A percentile compares a stretch with the other conserved stretches of the same genome.
Evolutionary conservation across 2,888 invertebrate genomes (phyloP).

Genomic region (Pheosia tremula): DNA sequence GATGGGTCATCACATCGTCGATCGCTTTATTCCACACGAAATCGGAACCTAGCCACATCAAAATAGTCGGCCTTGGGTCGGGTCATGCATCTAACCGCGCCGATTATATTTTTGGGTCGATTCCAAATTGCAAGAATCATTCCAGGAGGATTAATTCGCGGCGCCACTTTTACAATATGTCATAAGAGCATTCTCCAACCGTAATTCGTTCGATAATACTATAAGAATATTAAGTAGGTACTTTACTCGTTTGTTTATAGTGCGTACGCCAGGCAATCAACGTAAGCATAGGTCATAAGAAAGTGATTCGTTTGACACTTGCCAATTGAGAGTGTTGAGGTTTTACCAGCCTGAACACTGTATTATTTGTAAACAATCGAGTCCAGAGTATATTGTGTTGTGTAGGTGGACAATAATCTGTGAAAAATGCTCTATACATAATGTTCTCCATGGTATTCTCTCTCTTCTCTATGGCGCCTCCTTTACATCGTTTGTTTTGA

Average conservation of each 20-base stretch:
- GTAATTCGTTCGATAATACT: not conserved
- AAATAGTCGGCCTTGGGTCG: conserved; percentile 32
- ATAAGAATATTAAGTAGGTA: too few species aligned
- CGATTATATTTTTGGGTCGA: conserved; percentile 40
- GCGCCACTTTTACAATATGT: not conserved
- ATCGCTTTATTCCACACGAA: not conserved
- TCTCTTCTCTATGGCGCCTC: too few species aligned
- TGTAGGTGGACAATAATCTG: too few species aligned
- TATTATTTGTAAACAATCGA: too few species aligned
- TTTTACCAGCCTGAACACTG: too few species aligned
- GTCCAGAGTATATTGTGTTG: too few species aligned
- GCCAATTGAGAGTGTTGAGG: too few species aligned
- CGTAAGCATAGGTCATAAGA: conserved; percentile 6
- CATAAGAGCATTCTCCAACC: not conserved
- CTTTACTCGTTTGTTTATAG: not conserved
- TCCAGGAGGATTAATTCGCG: conserved; percentile 16
- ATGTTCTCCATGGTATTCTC: too few species aligned
- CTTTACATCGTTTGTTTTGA: too few species aligned
- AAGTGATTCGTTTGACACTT: too few species aligned
- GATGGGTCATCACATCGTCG: too few species aligned
- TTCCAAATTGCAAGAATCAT: conserved; percentile 38
- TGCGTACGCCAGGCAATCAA: conserved; percentile 1
- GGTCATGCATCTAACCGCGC: conserved; percentile 19
- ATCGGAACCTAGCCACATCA: not conserved
- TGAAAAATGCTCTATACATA: too few species aligned